Evolutionary conservation across 92 coral and sea anemone species (phyloP).

Genomic region (Epizoanthus ramosus): DNA sequence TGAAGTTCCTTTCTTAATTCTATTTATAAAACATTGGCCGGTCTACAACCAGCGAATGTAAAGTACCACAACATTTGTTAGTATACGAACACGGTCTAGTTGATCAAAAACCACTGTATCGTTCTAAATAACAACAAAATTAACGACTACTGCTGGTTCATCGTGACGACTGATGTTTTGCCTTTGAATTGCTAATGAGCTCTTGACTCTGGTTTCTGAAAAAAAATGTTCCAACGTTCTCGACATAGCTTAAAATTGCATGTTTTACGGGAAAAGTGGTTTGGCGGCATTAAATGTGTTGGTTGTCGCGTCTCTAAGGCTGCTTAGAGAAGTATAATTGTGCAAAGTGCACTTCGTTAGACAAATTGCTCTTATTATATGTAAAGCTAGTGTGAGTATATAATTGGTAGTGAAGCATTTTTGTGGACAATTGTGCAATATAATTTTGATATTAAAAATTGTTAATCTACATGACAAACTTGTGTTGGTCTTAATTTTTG

Average conservation of each 20-base stretch:
- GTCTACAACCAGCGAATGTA: too few species aligned
- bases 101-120: too few species aligned
- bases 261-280: not conserved
- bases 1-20: not conserved
- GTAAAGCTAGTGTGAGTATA: not conserved
- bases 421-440: slow-evolving; percentile 10
- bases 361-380: slow-evolving; percentile 16
- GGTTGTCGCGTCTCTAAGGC: not conserved
- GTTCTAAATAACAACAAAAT: too few species aligned
- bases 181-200: not conserved
- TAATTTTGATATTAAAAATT: not conserved
- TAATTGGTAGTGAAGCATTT: not conserved
- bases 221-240: not conserved
- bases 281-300: not conserved
- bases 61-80: too few species aligned
- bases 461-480: not conserved
- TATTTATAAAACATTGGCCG: not conserved
- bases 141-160: too few species aligned
- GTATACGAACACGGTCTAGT: too few species aligned
- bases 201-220: not conserved
- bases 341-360: not conserved
- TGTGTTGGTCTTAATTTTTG: not conserved
- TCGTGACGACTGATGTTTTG: too few species aligned
- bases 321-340: not conserved
- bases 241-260: not conserved